Percentiles rank a stretch among this genome's conserved stretches.
Evolutionary conservation across 2,797 vertebrate genomes (phyloP).

Genomic region (Gymnothorax reevesii): DNA sequence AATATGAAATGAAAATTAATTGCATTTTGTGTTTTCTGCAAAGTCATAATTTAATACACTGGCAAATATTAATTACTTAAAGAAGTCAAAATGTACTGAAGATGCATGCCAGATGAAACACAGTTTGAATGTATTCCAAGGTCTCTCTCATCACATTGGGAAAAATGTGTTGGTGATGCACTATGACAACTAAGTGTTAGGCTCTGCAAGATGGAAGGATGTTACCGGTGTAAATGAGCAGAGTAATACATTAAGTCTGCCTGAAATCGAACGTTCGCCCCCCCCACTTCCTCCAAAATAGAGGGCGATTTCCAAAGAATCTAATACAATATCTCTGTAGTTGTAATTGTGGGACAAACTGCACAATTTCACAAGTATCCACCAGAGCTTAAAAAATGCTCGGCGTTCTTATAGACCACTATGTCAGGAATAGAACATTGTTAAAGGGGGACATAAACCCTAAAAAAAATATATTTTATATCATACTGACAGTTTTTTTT

Average conservation of each 20-base stretch:
- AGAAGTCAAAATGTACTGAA: background rate
- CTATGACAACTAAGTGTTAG: constrained; percentile 14
- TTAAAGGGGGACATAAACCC: background rate
- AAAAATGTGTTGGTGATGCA: constrained; percentile 12
- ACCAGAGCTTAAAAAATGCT: background rate
- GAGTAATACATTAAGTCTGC: background rate
- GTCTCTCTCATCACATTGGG: background rate
- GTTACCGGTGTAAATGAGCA: background rate
- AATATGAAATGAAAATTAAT: constrained; percentile 35
- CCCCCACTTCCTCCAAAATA: background rate
- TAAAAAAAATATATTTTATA: constrained; percentile 66
- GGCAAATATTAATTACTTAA: constrained; percentile 14
- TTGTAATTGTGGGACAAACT: constrained; percentile 1
- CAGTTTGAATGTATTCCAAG: background rate
- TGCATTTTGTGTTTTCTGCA: background rate
- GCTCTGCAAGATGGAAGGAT: background rate
- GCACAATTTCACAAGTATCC: constrained; percentile 20
- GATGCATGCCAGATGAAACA: constrained; percentile 15
- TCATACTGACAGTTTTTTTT: constrained; percentile 72
- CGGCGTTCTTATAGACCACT: constrained; percentile 23
- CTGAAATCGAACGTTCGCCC: background rate
- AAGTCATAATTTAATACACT: constrained; percentile 17
- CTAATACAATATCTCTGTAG: background rate
- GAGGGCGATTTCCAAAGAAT: constrained; percentile 4
- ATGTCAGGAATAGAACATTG: constrained; percentile 14